Conservation (phyloP, 2,797 vertebrate species). For the Echeneis naucrates region DNA sequence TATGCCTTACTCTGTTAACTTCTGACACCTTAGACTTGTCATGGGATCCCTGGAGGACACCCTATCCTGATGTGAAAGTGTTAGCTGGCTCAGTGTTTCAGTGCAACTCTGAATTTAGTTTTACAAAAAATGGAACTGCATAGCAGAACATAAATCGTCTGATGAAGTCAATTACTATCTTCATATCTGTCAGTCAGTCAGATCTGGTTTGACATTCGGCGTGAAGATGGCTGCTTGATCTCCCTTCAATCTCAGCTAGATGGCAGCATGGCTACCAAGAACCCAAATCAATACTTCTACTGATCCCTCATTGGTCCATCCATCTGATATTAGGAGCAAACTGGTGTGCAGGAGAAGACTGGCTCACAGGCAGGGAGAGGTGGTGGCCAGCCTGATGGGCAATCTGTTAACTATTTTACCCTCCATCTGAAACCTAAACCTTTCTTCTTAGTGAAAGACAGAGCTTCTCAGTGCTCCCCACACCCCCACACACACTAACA, state of each 20-base stretch:
- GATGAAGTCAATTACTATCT: too few relatives aligned
- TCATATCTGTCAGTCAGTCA: too few relatives aligned
- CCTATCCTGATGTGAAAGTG: too few relatives aligned
- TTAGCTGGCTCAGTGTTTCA: too few relatives aligned
- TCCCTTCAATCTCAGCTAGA: conserved; percentile 55
- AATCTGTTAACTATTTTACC: conserved; percentile 84
- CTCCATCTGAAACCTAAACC: conserved; percentile 79
- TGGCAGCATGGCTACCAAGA: conserved; percentile 53
- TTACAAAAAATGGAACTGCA: too few relatives aligned
- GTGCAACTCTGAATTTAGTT: too few relatives aligned
- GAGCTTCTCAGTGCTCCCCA: conserved; percentile 39
- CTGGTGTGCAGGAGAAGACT: not conserved
- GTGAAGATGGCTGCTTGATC: conserved; percentile 6
- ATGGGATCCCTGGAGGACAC: too few relatives aligned
- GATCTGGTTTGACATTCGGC: not conserved
- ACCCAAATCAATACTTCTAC: conserved; percentile 25
- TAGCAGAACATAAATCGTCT: too few relatives aligned
- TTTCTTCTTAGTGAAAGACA: conserved; percentile 38
- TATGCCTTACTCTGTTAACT: too few relatives aligned
- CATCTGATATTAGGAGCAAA: not conserved
- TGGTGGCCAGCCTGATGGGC: conserved; percentile 32
- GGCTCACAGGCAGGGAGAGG: not conserved
- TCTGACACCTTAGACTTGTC: too few relatives aligned
- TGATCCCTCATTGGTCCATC: not conserved
- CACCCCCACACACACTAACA: conserved; percentile 24